These are phyloP conservation scores for Varanus salvator DNA, from an alignment of 2,113 vertebrate genomes.

Conservation along the genomic window DNA sequence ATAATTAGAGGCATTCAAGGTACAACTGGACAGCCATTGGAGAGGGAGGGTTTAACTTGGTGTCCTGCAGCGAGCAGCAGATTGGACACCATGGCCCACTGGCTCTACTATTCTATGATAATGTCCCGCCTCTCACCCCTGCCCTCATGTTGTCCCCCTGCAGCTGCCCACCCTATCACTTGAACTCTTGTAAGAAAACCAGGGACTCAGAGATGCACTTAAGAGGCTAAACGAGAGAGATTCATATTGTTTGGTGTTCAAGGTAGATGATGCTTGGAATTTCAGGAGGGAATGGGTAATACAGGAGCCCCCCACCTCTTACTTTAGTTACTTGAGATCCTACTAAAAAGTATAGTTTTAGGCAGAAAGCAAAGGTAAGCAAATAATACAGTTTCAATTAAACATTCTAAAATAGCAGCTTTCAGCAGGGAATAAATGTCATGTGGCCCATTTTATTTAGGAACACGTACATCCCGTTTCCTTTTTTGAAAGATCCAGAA, in stretches of 20 bases:
- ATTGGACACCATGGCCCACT: too few species aligned
- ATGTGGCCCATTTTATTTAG: neutral
- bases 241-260: neutral
- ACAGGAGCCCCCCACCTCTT: neutral
- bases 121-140: neutral
- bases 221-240: neutral
- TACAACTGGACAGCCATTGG: too few species aligned
- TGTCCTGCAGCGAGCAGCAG: too few species aligned
- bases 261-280: neutral
- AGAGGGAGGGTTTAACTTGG: too few species aligned
- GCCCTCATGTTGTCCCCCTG: too few species aligned
- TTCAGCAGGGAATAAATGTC: neutral
- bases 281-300: neutral
- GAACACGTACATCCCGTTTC: too few species aligned
- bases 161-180: neutral
- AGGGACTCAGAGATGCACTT: neutral
- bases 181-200: neutral
- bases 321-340: neutral
- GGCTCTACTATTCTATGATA: too few species aligned
- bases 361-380: neutral
- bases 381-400: neutral
- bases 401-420: neutral
- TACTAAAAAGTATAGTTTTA: neutral
- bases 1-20: too few species aligned
- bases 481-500: too few species aligned